Percentiles rank a stretch among this genome's conserved stretches.
phyloP scores from a whole-genome alignment of 2,888 invertebrate species.

The Brenthis hecate region DNA sequence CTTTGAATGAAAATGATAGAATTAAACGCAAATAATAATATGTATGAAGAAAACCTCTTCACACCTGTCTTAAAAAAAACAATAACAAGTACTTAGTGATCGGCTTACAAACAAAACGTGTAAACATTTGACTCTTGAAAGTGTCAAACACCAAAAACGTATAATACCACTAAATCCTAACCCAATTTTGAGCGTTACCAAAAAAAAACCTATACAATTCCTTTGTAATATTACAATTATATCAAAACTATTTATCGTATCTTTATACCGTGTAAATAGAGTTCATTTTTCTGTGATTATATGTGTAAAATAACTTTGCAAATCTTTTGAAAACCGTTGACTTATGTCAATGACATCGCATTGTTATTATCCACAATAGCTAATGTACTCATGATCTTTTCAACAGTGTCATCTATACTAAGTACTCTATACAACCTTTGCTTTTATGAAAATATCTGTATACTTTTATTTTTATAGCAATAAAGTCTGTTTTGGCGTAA shows the following conservation, averaged over 20 bases:
- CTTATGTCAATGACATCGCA: constrained; percentile 61
- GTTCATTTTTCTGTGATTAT: constrained; percentile 18
- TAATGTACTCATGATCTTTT: constrained; percentile 79
- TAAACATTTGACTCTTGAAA: constrained; percentile 60
- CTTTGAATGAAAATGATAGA: background rate
- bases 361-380: constrained; percentile 69
- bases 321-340: constrained; percentile 60
- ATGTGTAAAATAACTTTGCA: constrained; percentile 24
- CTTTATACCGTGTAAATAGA: constrained; percentile 28
- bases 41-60: background rate
- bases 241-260: background rate
- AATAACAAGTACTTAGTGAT: constrained; percentile 62
- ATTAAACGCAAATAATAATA: background rate
- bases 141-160: constrained; percentile 59
- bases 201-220: constrained; percentile 39
- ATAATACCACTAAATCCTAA: constrained; percentile 66
- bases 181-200: constrained; percentile 62
- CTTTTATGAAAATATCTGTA: constrained; percentile 24
- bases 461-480: constrained; percentile 1
- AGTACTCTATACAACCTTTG: constrained; percentile 56
- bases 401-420: constrained; percentile 77
- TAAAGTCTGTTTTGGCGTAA: constrained; percentile 14
- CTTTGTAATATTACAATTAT: constrained; percentile 5
- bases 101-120: constrained; percentile 64
- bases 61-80: constrained; percentile 45